phyloP scores from a whole-genome alignment of 2,113 vertebrate species.

The Clarias batrachus region DNA sequence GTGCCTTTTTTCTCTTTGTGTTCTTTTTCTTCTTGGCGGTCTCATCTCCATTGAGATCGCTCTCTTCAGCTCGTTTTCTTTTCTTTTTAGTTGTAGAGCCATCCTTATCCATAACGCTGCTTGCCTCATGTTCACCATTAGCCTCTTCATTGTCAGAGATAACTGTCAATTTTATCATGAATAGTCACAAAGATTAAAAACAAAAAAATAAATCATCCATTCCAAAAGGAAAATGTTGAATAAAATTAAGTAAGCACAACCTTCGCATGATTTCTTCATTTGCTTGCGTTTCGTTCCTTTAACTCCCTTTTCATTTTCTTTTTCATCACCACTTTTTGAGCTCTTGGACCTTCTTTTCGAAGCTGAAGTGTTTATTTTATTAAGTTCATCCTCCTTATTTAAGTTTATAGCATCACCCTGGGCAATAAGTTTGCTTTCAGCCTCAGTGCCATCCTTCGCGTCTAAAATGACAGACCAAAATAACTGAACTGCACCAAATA shows the following conservation, averaged over 20 bases:
- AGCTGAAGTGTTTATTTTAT: not conserved
- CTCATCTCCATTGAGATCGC: not conserved
- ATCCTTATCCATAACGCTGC: not conserved
- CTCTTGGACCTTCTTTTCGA: conserved; percentile 24
- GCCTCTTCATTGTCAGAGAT: conserved; percentile 5
- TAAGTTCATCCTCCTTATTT: conserved; percentile 24
- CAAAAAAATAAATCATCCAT: not conserved
- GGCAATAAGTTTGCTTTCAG: not conserved
- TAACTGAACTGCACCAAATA: not conserved
- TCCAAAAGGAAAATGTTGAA: not conserved
- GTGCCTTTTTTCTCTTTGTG: conserved; percentile 23
- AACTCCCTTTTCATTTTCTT: not conserved
- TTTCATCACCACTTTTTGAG: conserved; percentile 8
- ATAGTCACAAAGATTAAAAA: not conserved
- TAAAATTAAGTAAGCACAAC: not conserved
- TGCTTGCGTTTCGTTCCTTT: conserved; percentile 6
- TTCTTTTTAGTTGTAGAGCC: conserved; percentile 1
- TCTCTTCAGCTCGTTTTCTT: conserved; percentile 20
- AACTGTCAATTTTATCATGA: conserved; percentile 24
- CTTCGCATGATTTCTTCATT: conserved; percentile 22
- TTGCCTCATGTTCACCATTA: conserved; percentile 4
- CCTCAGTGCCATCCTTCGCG: not conserved
- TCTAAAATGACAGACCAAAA: conserved; percentile 15
- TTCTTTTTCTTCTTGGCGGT: conserved; percentile 17
- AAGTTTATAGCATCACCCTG: not conserved